Percentiles rank a stretch among this genome's conserved stretches.
These are phyloP conservation scores for Oncorhynchus masou DNA, from an alignment of 2,113 vertebrate genomes.

Conservation along the genomic window DNA sequence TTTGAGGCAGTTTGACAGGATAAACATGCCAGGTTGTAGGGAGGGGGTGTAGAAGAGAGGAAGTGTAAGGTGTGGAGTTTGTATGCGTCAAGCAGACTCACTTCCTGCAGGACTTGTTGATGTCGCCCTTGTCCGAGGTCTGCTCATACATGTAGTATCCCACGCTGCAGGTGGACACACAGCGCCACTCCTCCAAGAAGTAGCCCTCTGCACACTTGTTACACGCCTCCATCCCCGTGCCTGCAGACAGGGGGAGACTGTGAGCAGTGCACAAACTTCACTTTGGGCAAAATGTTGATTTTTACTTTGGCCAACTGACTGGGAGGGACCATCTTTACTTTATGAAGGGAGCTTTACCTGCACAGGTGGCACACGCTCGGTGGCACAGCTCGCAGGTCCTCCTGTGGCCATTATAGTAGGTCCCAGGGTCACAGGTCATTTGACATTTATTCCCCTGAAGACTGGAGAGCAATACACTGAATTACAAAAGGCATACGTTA, in stretches of 20 bases:
- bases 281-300: background rate
- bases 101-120: slow-evolving; percentile 87
- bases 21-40: too few relatives aligned
- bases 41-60: background rate
- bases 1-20: too few relatives aligned
- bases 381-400: slow-evolving; percentile 89
- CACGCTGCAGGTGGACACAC: slow-evolving; percentile 83
- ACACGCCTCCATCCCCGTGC: slow-evolving; percentile 89
- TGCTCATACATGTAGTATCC: slow-evolving; percentile 86
- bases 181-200: slow-evolving; percentile 91
- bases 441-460: slow-evolving; percentile 88
- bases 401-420: slow-evolving; percentile 85
- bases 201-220: slow-evolving; percentile 86
- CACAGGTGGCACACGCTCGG: slow-evolving; percentile 89
- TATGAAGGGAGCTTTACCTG: slow-evolving; percentile 76
- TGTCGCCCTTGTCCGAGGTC: slow-evolving; percentile 76
- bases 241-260: slow-evolving; percentile 62
- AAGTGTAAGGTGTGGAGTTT: too few relatives aligned
- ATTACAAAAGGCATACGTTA: background rate
- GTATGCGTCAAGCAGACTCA: slow-evolving; percentile 61
- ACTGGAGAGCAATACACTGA: slow-evolving; percentile 62
- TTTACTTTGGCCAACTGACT: background rate
- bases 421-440: slow-evolving; percentile 84
- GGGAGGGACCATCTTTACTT: background rate
- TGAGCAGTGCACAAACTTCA: background rate